A percentile compares a stretch with the other conserved stretches of the same genome.
These are phyloP conservation scores for Macrobrachium nipponense DNA, from an alignment of 1,140 invertebrate species.

Conservation along the genomic window DNA sequence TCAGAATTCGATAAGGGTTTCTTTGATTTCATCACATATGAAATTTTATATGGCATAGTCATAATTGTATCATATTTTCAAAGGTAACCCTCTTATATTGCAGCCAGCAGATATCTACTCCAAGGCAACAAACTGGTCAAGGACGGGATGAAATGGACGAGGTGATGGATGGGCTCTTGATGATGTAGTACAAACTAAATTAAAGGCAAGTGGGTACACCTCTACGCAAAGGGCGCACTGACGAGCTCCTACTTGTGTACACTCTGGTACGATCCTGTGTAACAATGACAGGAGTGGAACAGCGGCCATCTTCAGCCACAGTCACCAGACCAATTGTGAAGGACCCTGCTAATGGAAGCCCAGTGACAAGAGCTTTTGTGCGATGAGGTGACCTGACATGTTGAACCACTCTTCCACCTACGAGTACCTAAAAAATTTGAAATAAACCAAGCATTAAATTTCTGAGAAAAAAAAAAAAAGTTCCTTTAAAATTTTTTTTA, in stretches of 20 bases:
- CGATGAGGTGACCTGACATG: conserved; percentile 58
- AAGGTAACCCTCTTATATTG: background rate
- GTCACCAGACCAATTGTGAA: conserved; percentile 59
- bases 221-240: conserved; percentile 21
- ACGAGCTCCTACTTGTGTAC: conserved; percentile 23
- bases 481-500: too few species aligned
- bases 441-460: background rate
- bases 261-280: conserved; percentile 50
- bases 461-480: background rate
- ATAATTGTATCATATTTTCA: background rate
- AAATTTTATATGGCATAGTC: too few species aligned
- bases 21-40: background rate
- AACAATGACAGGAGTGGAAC: conserved; percentile 57
- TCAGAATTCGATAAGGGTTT: background rate
- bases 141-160: conserved; percentile 3
- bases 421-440: conserved; percentile 27
- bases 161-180: background rate
- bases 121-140: too few species aligned
- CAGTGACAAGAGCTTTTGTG: conserved; percentile 61
- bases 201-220: conserved; percentile 14
- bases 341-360: conserved; percentile 47
- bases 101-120: conserved; percentile 1
- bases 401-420: conserved; percentile 60
- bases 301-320: conserved; percentile 58
- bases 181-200: background rate